phyloP scores from a whole-genome alignment of 2,113 vertebrate species.

The Neopipo cinnamomea region DNA sequence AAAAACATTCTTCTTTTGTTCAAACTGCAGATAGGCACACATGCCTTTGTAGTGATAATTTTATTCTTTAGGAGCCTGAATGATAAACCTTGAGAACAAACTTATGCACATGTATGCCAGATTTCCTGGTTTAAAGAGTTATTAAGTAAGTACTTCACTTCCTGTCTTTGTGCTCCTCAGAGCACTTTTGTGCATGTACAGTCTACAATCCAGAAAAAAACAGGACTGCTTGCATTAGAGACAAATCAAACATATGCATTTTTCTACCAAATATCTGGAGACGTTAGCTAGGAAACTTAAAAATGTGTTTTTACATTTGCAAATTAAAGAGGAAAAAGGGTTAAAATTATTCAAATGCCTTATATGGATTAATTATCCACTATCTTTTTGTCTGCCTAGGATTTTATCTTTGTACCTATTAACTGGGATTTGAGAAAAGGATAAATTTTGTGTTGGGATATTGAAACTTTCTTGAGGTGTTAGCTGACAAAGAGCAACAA shows the following conservation, averaged over 20 bases:
- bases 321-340: background rate
- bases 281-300: background rate
- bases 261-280: background rate
- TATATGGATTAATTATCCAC: background rate
- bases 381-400: background rate
- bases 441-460: background rate
- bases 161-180: background rate
- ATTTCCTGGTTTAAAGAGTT: background rate
- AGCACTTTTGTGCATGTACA: background rate
- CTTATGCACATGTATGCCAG: background rate
- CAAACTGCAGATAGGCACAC: background rate
- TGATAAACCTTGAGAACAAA: background rate
- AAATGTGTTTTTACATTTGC: background rate
- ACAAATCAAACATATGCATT: background rate
- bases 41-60: background rate
- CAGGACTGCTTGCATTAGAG: background rate
- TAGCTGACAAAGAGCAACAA: background rate
- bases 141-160: background rate
- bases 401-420: background rate
- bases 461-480: background rate
- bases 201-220: background rate
- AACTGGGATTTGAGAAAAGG: background rate
- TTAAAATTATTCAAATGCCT: background rate
- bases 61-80: background rate
- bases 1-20: background rate